Evolutionary conservation across 2,797 vertebrate genomes (phyloP).

Genomic region (Merluccius polli): DNA sequence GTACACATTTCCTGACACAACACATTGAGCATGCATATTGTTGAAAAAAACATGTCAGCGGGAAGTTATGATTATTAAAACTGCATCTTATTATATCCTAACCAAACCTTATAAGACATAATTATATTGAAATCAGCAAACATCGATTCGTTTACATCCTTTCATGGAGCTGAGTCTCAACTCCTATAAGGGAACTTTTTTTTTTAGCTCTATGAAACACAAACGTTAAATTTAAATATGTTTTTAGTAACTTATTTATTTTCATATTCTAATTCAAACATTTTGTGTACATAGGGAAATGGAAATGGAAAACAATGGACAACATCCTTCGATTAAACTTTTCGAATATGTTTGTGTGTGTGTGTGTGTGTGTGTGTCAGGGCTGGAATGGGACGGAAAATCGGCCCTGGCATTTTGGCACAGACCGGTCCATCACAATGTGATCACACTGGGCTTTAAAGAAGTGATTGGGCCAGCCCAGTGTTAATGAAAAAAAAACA

Average conservation of each 20-base stretch:
- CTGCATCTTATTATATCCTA: neutral
- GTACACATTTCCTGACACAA: conserved; percentile 54
- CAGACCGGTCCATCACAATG: too few species aligned
- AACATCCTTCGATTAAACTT: too few species aligned
- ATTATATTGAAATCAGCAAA: neutral
- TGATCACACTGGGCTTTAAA: too few species aligned
- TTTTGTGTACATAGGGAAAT: neutral
- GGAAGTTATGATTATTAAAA: neutral
- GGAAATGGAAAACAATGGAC: too few species aligned
- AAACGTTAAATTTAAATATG: neutral
- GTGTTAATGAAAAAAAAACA: too few species aligned
- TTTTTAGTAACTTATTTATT: neutral
- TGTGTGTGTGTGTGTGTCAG: neutral
- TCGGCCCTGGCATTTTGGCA: too few species aligned
- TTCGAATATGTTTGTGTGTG: too few species aligned
- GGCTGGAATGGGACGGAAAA: too few species aligned
- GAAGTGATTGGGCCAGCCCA: too few species aligned
- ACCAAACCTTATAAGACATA: neutral
- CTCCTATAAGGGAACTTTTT: neutral
- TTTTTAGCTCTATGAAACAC: neutral
- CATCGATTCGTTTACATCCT: neutral
- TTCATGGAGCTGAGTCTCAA: neutral
- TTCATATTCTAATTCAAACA: neutral
- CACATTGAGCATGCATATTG: conserved; percentile 50
- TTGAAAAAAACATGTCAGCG: conserved; percentile 30